Evolutionary conservation across 2,888 invertebrate genomes (phyloP).

Genomic region (Cordilura impudica): DNA sequence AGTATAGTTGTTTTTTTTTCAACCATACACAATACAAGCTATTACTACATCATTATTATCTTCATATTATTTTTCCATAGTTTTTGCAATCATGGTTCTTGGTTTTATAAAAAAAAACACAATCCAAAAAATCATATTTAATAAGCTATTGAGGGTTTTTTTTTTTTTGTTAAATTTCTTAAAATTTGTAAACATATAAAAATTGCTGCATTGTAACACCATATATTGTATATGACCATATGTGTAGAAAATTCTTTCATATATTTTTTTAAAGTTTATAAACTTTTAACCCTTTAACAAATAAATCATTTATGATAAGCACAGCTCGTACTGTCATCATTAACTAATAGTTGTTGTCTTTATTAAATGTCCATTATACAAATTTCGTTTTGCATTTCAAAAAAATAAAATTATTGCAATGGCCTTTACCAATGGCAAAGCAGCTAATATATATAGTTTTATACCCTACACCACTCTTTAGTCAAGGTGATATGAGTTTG

Average conservation of each 20-base stretch:
- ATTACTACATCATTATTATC: conserved; percentile 55
- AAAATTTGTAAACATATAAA: conserved; percentile 27
- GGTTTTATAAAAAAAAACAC: conserved; percentile 22
- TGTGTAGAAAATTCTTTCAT: background rate
- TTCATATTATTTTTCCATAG: conserved; percentile 23
- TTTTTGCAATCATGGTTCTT: conserved; percentile 53
- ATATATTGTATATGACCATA: too few relatives aligned
- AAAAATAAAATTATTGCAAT: conserved; percentile 19
- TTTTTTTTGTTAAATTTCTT: conserved; percentile 10
- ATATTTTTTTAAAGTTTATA: background rate
- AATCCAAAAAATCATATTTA: conserved; percentile 23
- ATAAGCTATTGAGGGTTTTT: conserved; percentile 45
- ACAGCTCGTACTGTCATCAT: conserved; percentile 35
- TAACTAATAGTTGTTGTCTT: conserved; percentile 21
- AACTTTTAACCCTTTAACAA: conserved; percentile 12
- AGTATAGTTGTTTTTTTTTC: conserved; percentile 28
- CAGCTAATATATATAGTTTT: too few relatives aligned
- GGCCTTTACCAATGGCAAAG: conserved; percentile 1
- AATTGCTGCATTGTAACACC: conserved; percentile 37
- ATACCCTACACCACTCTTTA: too few relatives aligned
- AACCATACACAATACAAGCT: conserved; percentile 34
- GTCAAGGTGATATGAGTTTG: too few relatives aligned
- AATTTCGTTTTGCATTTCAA: conserved; percentile 31
- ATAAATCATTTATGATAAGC: conserved; percentile 37
- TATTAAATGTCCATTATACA: conserved; percentile 12